Base-by-base conservation (phyloP, 2,113 vertebrate genomes). In the Datnioides undecimradiatus region DNA sequence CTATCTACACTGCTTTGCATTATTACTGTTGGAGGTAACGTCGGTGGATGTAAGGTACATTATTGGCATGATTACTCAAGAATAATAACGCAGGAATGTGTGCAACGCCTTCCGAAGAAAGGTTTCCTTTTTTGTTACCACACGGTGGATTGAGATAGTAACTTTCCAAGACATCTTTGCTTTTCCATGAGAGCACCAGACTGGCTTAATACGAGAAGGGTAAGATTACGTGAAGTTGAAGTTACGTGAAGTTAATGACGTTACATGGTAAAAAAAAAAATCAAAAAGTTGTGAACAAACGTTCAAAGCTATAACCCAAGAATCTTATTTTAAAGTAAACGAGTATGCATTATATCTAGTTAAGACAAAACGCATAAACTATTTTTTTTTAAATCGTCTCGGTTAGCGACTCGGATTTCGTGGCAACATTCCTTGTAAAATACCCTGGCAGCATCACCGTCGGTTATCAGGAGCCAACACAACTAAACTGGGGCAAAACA, bases 401-500 rank as follows among this genome's bases (percentile, higher is more conserved):
- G 55, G 13, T 34, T 70, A 46, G n/a, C n/a, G n/a, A n/a, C 41
- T 83, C 73, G 67, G 34, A 78, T 51, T 79, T 72, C 49, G 46
- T 66, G 57, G 49, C 66, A 62, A 45, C 79, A 74, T 74, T 85
- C 81, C 76, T 21, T 27, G 23, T 69, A 49, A 78, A 77, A 66
- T 62, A 43, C 25, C 33, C 23, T 76, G 82, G 76, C 85, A 86
- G 79, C 86, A 88, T 90, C 87, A 46, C 52, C 23, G 34, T 3
- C 21, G 12, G 48, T 71, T 64, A 59, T 31, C 60, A 68, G 55
- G 31, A 45, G 25, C 40, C 10, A 72, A 79, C 62, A 46, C n/a
- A 57, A 74, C 49, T 66, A 29, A 36, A 6, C 29, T 45, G 31
- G n/a, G 17, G 21, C 25, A 21, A 33, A 40, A 27, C 13, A 19